These are phyloP conservation scores for Eupithecia tripunctaria DNA, from an alignment of 2,888 invertebrate genomes.

Conservation along the genomic window DNA sequence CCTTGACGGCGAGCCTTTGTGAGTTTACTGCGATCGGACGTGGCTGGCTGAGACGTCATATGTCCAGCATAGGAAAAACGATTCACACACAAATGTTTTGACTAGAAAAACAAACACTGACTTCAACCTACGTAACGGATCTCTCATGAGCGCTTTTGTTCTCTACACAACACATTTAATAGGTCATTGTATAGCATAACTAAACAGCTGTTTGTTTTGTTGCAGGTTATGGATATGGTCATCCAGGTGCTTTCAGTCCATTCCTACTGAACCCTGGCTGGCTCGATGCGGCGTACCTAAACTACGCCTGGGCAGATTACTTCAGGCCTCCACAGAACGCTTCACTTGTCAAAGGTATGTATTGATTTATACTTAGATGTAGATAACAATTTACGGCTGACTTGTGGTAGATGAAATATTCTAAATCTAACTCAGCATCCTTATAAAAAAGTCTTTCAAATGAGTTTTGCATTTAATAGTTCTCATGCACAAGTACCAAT, in stretches of 20 bases:
- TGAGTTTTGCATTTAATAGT: not conserved
- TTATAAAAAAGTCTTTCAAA: not conserved
- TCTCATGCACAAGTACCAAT: not conserved
- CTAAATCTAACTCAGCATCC: not conserved
- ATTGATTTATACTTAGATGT: constrained; percentile 9
- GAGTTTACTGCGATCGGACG: constrained; percentile 71
- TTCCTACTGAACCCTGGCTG: constrained; percentile 93
- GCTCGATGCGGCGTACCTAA: constrained; percentile 93
- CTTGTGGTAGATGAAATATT: not conserved
- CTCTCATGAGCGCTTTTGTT: not conserved
- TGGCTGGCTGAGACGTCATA: constrained; percentile 58
- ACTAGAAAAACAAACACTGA: constrained; percentile 16
- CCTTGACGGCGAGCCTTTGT: constrained; percentile 80
- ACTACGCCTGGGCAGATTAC: constrained; percentile 90
- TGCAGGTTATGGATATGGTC: constrained; percentile 91
- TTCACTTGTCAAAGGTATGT: constrained; percentile 85
- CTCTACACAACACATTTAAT: not conserved
- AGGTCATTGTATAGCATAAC: constrained; percentile 19
- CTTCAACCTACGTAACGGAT: not conserved
- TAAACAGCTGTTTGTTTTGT: constrained; percentile 56
- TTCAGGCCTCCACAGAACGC: constrained; percentile 83
- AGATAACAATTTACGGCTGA: not conserved
- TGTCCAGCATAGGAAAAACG: constrained; percentile 43
- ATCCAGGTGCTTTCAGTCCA: constrained; percentile 90
- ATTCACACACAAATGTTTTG: constrained; percentile 47